phyloP scores from a whole-genome alignment of 2,113 vertebrate species.

The Podiceps cristatus region DNA sequence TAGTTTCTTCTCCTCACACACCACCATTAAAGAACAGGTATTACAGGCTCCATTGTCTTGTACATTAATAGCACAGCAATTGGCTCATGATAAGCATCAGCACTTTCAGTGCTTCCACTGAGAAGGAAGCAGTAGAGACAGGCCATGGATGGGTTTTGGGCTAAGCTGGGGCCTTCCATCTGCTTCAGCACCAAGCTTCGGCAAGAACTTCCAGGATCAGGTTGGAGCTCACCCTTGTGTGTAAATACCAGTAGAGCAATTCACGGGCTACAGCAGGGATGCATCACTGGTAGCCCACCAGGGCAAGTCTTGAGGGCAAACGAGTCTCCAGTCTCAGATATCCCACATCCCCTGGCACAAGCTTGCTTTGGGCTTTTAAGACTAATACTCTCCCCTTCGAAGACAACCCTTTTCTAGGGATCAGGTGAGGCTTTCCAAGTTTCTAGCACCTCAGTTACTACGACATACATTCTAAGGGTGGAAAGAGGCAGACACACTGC shows the following conservation, averaged over 20 bases:
- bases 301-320: not conserved
- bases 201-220: not conserved
- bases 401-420: not conserved
- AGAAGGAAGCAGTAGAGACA: not conserved
- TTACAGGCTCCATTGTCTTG: not conserved
- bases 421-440: not conserved
- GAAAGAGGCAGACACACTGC: not conserved
- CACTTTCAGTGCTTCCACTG: not conserved
- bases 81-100: not conserved
- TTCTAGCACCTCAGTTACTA: not conserved
- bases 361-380: not conserved
- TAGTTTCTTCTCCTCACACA: not conserved
- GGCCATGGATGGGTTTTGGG: not conserved
- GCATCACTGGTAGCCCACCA: not conserved
- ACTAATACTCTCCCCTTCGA: not conserved
- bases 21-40: not conserved
- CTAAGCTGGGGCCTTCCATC: not conserved
- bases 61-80: not conserved
- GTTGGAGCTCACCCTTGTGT: not conserved
- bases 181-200: not conserved
- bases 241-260: rapidly evolving
- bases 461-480: not conserved
- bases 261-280: not conserved
- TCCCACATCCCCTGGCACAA: not conserved
- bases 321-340: not conserved